Evolutionary conservation across 1,140 invertebrate species (phyloP).

Genomic region (Lepidurus apus): DNA sequence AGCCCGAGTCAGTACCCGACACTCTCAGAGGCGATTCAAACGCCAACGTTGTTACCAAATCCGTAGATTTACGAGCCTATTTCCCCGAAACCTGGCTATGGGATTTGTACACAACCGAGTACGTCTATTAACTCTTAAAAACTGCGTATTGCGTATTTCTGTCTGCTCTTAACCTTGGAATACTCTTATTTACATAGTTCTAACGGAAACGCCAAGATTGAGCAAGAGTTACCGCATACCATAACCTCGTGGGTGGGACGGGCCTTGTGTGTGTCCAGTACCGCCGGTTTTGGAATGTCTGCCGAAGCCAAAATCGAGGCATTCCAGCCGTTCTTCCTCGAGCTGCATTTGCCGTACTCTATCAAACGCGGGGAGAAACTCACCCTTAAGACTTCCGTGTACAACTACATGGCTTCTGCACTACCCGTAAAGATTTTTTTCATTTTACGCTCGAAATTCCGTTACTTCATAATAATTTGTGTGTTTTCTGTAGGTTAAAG

Average conservation of each 20-base stretch:
- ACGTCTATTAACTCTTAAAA: slow-evolving; percentile 34
- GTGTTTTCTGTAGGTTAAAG: background rate
- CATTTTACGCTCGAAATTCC: slow-evolving; percentile 40
- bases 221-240: slow-evolving; percentile 59
- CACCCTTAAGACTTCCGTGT: slow-evolving; percentile 49
- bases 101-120: slow-evolving; percentile 48
- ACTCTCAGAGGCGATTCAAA: background rate
- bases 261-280: slow-evolving; percentile 59
- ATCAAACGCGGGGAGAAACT: slow-evolving; percentile 63
- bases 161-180: background rate
- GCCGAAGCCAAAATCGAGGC: slow-evolving; percentile 52
- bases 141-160: background rate
- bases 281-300: slow-evolving; percentile 59
- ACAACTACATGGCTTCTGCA: slow-evolving; percentile 12
- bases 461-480: background rate
- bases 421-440: slow-evolving; percentile 51
- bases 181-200: slow-evolving; percentile 44
- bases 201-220: slow-evolving; percentile 49
- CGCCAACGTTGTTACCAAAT: background rate
- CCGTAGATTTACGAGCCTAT: slow-evolving; percentile 48
- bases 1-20: too few species aligned
- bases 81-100: slow-evolving; percentile 68
- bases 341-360: slow-evolving; percentile 62
- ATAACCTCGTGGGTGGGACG: slow-evolving; percentile 68
- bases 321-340: slow-evolving; percentile 67